Base-by-base conservation (phyloP, 92 coral and sea anemone species). In the Bergia sp. region DNA sequence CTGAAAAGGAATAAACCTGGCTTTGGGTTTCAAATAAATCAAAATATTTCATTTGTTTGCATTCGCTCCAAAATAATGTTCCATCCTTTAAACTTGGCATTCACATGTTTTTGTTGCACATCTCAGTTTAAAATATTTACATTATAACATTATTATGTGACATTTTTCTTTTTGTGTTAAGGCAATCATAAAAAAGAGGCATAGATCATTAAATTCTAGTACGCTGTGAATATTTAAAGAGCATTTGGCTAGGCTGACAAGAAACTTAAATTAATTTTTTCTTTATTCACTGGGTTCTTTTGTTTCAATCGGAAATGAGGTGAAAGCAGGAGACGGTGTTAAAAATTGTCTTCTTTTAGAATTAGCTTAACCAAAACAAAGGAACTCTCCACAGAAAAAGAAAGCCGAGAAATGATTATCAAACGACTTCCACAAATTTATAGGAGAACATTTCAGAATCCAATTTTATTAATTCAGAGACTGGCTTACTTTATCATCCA, bases 251-350 rank as follows among this genome's bases (percentile, higher is more conserved):
- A 13, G 78, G 78, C 78, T 74, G 78, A 39, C 78, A 74, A 74
- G 43, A 37, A 37, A 4, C 12, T 37, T 74, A 38, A 37, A 2
- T 74, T 37, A 74, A 38, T 36, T 61, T 57, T 61, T 74, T 74
- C 78, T 74, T 74, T 74, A 74, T 74, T 11, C 78, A 39, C 78
- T 37, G 78, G 43, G 1, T 39, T 74, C 77, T 74, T 74, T 74
- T 74, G 78, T 74, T 20, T 74, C 47, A 74, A 39, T 74, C 41
- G 42, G 44, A 74, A 74, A 74, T 37, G 43, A 74, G 6, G 21
- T 7, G 29, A 61, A 61, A 61, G 5, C 78, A 74, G 47, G n/a
- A 74, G 43, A 18, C 47, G 78, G 12, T 11, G 43, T 74, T 41
- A 38, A 4, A 39, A 8, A 21, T 2, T 74, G 78, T 74, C 39